Evolutionary conservation across 2,797 vertebrate genomes (phyloP).

Genomic region (Sebastes ruberrimus): DNA sequence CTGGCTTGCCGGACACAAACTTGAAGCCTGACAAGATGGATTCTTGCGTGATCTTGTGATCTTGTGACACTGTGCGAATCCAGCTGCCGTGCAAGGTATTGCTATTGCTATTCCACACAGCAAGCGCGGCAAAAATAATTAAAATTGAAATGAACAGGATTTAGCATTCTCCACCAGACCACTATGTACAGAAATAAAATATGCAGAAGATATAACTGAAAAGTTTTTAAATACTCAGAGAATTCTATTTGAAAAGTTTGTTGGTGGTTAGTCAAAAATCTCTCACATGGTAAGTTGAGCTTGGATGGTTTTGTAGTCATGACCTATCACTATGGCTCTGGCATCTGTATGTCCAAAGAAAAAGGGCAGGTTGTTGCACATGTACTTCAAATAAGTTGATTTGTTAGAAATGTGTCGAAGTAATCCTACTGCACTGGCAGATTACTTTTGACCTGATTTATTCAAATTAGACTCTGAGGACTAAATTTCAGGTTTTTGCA

Average conservation of each 20-base stretch:
- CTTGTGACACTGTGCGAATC: too few species aligned
- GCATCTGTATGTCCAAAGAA: background rate
- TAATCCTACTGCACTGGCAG: background rate
- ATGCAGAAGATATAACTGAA: background rate
- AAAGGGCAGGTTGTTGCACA: background rate
- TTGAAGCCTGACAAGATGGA: too few species aligned
- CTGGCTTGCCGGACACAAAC: too few species aligned
- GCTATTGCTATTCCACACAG: too few species aligned
- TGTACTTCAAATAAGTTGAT: background rate
- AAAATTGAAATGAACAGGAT: background rate
- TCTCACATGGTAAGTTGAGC: background rate
- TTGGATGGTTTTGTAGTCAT: background rate
- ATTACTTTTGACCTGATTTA: background rate
- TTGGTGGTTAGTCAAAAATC: background rate
- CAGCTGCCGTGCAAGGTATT: too few species aligned
- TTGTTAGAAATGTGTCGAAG: too few species aligned
- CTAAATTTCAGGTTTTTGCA: background rate
- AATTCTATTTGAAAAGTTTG: background rate
- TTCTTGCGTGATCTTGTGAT: too few species aligned
- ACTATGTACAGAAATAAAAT: background rate
- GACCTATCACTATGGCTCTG: background rate
- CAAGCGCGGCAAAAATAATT: background rate
- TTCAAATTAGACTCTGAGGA: background rate
- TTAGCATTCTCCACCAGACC: background rate
- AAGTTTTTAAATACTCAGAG: background rate